phyloP scores from a whole-genome alignment of 2,888 invertebrate species.

The Spodoptera exigua region DNA sequence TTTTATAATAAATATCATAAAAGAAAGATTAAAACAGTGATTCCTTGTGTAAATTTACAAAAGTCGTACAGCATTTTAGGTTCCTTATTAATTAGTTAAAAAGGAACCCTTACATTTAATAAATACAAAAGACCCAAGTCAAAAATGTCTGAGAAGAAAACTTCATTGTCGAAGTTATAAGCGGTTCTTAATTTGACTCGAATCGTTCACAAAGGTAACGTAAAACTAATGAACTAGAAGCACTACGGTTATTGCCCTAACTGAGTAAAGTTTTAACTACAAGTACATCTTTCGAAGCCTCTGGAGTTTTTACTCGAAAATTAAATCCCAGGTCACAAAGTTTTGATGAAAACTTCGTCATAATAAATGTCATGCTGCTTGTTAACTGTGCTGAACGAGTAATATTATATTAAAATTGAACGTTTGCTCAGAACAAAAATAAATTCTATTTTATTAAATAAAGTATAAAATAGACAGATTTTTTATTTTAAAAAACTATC shows the following conservation, averaged over 20 bases:
- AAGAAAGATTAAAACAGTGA: no score
- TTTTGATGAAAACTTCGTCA: slow-evolving; percentile 23
- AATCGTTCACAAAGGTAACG: slow-evolving; percentile 1
- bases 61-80: no score
- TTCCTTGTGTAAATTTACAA: no score
- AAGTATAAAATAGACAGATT: neutral
- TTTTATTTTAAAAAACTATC: no score
- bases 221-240: slow-evolving; percentile 19
- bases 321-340: slow-evolving; percentile 15
- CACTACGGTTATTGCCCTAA: slow-evolving; percentile 11
- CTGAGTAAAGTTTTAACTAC: slow-evolving; percentile 14
- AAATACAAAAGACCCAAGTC: no score
- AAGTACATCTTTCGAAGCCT: slow-evolving; percentile 6
- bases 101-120: no score
- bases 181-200: neutral
- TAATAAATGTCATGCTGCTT: neutral
- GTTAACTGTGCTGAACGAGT: neutral
- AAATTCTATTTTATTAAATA: neutral
- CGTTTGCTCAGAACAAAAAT: neutral
- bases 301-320: slow-evolving; percentile 6
- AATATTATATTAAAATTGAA: neutral
- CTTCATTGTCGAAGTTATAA: neutral
- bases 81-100: no score
- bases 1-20: no score
- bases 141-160: neutral